Evolutionary conservation across 2,888 invertebrate genomes (phyloP), one percentile per base, ranked within the genome.

Genomic region (Piscicola geometra): DNA sequence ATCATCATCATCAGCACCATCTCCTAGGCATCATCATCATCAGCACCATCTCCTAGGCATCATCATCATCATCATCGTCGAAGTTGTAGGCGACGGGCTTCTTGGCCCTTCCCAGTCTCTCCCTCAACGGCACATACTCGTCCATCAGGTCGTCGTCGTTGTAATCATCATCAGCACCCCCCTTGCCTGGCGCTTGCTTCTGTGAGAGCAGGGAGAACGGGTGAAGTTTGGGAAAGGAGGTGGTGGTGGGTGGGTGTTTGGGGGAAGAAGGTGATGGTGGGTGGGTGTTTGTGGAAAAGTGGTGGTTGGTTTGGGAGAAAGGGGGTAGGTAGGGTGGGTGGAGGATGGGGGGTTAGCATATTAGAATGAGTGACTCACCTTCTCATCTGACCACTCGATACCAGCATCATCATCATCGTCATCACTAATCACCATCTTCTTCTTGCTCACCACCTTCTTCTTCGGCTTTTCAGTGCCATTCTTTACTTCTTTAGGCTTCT

Each of bases 41-140:
- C 15, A 5, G 15, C 41, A 15, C 41, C 15, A 41, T 9, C 5
- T 9, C 41, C 41, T 15, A 5, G 9, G 41, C 41, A 5, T 9
- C 41, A 9, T 41, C 5, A 15, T 41, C 41, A n/a, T 81, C 81
- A 32, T 82, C 82, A 21, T 82, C 87, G 60, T 83, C 86, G 76
- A 87, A 83, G 67, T 85, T 86, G 79, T 88, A 89, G 69, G 86
- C 87, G 60, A 88, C 83, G 12, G 87, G 86, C 56, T 86, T 85
- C n/a, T 64, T 64, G 0, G 87, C 84, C 32, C 90, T 86, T 0
- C 88, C 88, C 15, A 69, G 60, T 0, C 85, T 86, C 0, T 86
- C 85, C 74, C 85, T 84, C 18, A 85, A 84, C 3, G 69, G 68
- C 30, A 80, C 77, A 25, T 56, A 50, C 35, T 79, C 75, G 36